These are phyloP conservation scores for Mungos mungo DNA, from an alignment of 2,113 vertebrate species.

Conservation along the genomic window DNA sequence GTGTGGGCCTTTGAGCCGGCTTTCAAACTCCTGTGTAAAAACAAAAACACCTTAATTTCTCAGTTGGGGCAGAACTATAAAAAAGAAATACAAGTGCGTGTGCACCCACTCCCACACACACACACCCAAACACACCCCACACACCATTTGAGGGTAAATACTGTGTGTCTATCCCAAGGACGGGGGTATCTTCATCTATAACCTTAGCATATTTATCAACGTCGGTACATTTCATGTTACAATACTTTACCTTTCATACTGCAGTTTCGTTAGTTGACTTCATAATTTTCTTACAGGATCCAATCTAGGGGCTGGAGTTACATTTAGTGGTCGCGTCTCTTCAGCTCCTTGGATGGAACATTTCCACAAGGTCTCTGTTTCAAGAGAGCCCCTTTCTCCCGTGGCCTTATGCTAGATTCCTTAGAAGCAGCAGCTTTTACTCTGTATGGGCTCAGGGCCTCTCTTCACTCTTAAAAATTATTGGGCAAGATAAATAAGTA, in stretches of 20 bases:
- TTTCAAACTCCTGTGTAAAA: neutral
- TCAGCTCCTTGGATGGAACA: neutral
- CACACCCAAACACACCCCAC: accelerated
- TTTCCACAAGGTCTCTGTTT: neutral
- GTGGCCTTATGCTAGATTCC: neutral
- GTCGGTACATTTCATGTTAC: neutral
- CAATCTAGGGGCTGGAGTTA: neutral
- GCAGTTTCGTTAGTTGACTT: neutral
- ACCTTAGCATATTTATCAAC: neutral
- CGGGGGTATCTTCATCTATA: neutral
- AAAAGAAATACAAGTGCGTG: neutral
- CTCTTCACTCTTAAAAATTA: neutral
- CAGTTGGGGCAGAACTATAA: neutral
- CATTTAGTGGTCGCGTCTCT: neutral
- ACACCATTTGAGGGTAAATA: neutral
- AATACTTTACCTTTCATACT: neutral
- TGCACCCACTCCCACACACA: accelerated
- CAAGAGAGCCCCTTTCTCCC: neutral
- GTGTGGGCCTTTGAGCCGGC: neutral
- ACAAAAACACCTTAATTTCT: neutral
- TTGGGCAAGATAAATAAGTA: neutral
- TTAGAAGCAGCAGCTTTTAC: neutral
- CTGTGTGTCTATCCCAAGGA: neutral
- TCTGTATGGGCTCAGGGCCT: neutral
- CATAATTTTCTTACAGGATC: neutral